phyloP scores from a whole-genome alignment of 2,113 vertebrate genomes.

The Ophiodon elongatus region DNA sequence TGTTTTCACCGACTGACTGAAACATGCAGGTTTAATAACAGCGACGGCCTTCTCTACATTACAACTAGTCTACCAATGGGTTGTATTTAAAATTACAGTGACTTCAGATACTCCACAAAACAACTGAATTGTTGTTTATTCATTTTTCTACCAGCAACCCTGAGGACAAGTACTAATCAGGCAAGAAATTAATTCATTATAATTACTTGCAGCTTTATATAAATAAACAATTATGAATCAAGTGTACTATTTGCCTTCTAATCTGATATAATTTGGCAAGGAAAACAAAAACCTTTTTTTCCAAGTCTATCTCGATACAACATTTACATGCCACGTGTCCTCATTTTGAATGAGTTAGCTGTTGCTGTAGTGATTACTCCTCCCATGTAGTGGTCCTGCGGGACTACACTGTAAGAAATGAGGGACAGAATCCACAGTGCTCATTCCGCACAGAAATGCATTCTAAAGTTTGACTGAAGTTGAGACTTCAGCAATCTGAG shows the following conservation, averaged over 20 bases:
- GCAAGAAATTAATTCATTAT: neutral
- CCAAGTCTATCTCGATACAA: neutral
- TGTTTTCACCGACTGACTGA: neutral
- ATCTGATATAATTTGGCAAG: neutral
- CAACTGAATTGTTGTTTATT: conserved; percentile 17
- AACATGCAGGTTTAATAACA: neutral
- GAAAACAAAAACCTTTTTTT: neutral
- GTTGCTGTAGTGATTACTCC: neutral
- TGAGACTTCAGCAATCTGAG: neutral
- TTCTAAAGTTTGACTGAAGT: too few species aligned
- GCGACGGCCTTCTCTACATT: neutral
- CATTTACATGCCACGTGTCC: neutral
- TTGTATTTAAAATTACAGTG: neutral
- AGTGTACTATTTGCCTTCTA: neutral
- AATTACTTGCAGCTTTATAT: neutral
- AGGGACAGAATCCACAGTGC: neutral
- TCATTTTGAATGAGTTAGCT: neutral
- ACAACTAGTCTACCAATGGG: neutral
- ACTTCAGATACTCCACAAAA: conserved; percentile 8
- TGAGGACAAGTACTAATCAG: conserved; percentile 17
- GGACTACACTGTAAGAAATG: neutral
- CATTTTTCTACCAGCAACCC: neutral
- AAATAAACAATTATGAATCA: neutral
- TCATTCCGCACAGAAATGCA: neutral
- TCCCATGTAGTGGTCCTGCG: neutral